Conservation (phyloP, 2,113 vertebrate genomes). For the Oryzias woworae region DNA sequence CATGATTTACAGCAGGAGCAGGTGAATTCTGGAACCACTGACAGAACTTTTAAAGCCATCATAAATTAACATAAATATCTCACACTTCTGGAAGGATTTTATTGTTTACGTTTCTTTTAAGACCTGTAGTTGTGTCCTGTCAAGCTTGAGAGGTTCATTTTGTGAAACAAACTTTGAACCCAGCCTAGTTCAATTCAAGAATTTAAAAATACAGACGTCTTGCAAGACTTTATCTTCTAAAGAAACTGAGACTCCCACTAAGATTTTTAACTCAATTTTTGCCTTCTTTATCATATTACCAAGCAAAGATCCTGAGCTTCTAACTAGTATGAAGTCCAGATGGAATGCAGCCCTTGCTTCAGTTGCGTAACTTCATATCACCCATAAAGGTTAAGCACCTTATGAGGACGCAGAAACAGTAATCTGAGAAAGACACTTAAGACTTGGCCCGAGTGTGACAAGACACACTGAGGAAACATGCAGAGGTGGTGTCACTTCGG, state of each 20-base stretch:
- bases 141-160: conserved; percentile 16
- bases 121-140: conserved; percentile 15
- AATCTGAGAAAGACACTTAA: conserved; percentile 68
- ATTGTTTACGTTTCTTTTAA: conserved; percentile 11
- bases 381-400: conserved; percentile 67
- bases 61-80: neutral
- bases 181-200: conserved; percentile 12
- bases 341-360: conserved; percentile 49
- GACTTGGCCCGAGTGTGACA: conserved; percentile 24
- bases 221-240: conserved; percentile 7
- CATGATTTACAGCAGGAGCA: conserved; percentile 6
- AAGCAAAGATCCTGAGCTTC: conserved; percentile 8
- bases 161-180: conserved; percentile 38
- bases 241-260: conserved; percentile 6
- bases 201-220: conserved; percentile 5
- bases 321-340: conserved; percentile 30
- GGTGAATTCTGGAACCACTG: conserved; percentile 7
- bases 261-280: neutral
- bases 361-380: conserved; percentile 60
- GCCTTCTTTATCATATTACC: conserved; percentile 23
- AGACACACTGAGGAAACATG: conserved; percentile 42
- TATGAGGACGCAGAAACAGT: conserved; percentile 56
- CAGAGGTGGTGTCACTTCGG: conserved; percentile 8
- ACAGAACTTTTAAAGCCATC: conserved; percentile 15
- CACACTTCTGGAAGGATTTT: conserved; percentile 11